These are phyloP conservation scores for Silurus lanzhouensis DNA, from an alignment of 2,797 vertebrate species.

Conservation along the genomic window DNA sequence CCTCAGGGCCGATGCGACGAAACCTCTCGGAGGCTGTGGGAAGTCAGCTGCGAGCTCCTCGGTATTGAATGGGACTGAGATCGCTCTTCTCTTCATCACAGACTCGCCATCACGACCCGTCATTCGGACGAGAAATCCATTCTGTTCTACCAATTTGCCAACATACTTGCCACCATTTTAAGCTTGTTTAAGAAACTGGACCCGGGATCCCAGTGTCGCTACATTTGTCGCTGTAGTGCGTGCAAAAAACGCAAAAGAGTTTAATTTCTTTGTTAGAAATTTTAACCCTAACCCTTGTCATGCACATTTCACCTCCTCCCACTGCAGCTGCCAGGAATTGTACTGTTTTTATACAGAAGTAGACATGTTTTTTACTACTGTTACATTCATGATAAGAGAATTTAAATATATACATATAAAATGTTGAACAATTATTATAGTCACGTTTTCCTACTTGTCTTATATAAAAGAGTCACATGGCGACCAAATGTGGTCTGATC, in stretches of 20 bases:
- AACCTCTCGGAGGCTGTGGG: slow-evolving; percentile 85
- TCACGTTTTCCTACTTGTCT: slow-evolving; percentile 25
- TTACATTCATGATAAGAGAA: slow-evolving; percentile 71
- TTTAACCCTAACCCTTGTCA: background rate
- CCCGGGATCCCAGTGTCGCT: background rate
- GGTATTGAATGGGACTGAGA: slow-evolving; percentile 85
- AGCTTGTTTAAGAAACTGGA: background rate
- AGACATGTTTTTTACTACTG: slow-evolving; percentile 73
- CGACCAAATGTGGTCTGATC: slow-evolving; percentile 6
- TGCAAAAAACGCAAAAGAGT: background rate
- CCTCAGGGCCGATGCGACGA: slow-evolving; percentile 83
- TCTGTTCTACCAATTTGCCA: slow-evolving; percentile 31
- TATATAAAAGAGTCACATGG: background rate
- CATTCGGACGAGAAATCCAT: slow-evolving; percentile 1
- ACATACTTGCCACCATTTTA: background rate
- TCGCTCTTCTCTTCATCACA: slow-evolving; percentile 17
- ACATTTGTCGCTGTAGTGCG: too few species aligned
- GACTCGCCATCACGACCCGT: background rate
- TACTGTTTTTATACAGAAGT: slow-evolving; percentile 73
- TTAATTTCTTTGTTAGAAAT: background rate
- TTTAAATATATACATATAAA: slow-evolving; percentile 53
- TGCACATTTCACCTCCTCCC: slow-evolving; percentile 60
- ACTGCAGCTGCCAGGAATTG: slow-evolving; percentile 66
- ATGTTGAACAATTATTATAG: slow-evolving; percentile 64
- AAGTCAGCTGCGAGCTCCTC: slow-evolving; percentile 86